These are phyloP conservation scores for Steatornis caripensis DNA, from an alignment of 2,113 vertebrate genomes.

Conservation along the genomic window DNA sequence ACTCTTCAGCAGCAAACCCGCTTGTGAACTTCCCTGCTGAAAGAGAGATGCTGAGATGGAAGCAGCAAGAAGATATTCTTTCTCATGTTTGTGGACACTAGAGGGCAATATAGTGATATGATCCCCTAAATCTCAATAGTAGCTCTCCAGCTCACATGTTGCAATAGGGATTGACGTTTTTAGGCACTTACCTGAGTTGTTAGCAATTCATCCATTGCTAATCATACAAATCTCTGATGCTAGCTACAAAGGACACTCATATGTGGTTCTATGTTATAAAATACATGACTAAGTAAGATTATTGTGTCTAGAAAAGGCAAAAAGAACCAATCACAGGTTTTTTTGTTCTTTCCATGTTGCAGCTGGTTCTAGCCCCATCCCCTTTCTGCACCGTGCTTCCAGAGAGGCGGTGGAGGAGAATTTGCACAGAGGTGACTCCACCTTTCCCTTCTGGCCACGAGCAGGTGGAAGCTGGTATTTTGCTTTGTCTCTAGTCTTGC, in stretches of 20 bases:
- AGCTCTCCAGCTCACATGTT: fast-evolving
- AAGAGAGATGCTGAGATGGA: background rate
- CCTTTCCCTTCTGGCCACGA: background rate
- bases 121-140: background rate
- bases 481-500: background rate
- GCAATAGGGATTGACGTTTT: background rate
- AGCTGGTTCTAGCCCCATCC: background rate
- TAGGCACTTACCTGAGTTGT: background rate
- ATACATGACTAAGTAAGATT: background rate
- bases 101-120: slow-evolving; percentile 19
- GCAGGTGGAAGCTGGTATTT: background rate
- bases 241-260: background rate
- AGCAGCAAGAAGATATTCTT: background rate
- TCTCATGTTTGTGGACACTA: background rate
- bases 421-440: background rate
- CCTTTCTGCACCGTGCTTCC: background rate
- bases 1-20: background rate
- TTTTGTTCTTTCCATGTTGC: background rate
- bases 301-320: background rate
- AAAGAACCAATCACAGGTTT: background rate
- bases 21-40: background rate
- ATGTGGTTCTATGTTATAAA: background rate
- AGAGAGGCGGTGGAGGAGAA: background rate
- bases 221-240: background rate
- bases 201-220: background rate